Evolutionary conservation across 2,797 vertebrate genomes (phyloP), one percentile per base, ranked within the genome.

Genomic region (Simalia tracyae): DNA sequence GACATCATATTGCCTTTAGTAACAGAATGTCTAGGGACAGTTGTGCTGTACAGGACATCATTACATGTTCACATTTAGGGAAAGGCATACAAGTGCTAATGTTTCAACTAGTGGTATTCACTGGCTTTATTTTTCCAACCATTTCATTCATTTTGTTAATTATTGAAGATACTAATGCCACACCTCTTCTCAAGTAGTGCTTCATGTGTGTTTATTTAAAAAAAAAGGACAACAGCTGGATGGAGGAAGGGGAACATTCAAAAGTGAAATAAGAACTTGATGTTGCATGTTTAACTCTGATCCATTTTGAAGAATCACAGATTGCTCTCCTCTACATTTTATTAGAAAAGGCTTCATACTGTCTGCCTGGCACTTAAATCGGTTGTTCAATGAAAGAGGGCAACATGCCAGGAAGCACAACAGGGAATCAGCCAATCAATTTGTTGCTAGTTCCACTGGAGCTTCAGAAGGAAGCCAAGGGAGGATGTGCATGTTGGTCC

Each of bases 331-430:
- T 60, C n/a, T 50, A 84, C 2, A 4, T 88, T 89, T 61, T 61
- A 22, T 54, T 56, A 7, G 9, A 26, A 57, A 61, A 86, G 26
- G 56, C 36, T 89, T 61, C 19, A 7, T n/a, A 36, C 14, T n/a
- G 28, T 50, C 56, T 89, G 88, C 42, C 22, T 92, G 61, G 91
- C 36, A 64, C 36, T 60, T 46, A 86, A 92, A 60, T 57, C 11
- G 19, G 88, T 63, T 31, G 63, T 57, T 61, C n/a, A 68, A 86
- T 31, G 63, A 76, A 86, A 89, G 57, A 92, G 56, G 91, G 6
- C 91, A 86, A 63, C 81, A 72, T 85, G 81, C 63, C 61, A 86
- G 36, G 50, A 89, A 89, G 63, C 42, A 60, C 84, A 92, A 8
- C 7, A 31, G 72, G 56, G 28, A 86, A 72, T 86, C 54, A 89